These are phyloP conservation scores for Ispidina lecontei DNA, from an alignment of 2,797 vertebrate species.

Conservation along the genomic window DNA sequence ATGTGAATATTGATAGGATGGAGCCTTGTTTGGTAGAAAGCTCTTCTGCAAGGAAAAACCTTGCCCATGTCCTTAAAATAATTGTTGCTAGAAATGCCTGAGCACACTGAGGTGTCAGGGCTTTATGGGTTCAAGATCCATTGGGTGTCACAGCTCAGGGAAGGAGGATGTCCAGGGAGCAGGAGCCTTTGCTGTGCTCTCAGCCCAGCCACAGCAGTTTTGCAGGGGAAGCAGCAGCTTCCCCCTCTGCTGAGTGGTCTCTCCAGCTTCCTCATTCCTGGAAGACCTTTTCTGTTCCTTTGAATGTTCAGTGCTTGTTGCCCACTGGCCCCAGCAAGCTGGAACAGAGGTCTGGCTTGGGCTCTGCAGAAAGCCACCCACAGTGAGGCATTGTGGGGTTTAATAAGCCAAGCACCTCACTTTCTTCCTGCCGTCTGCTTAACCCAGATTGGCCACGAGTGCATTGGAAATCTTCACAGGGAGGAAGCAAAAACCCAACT, in stretches of 20 bases:
- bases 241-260: background rate
- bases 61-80: background rate
- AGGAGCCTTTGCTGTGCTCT: background rate
- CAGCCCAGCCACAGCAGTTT: rapidly evolving
- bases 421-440: background rate
- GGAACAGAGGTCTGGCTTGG: background rate
- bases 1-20: rapidly evolving
- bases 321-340: background rate
- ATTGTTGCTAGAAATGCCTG: background rate
- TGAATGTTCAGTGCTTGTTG: background rate
- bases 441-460: rapidly evolving
- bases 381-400: rapidly evolving
- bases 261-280: conserved; percentile 10
- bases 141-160: background rate
- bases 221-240: background rate
- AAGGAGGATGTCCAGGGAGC: background rate
- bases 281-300: background rate
- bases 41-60: background rate
- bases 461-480: background rate
- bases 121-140: background rate
- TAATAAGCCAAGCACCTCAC: background rate
- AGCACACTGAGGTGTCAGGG: background rate
- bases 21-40: background rate
- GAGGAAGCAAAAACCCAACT: background rate
- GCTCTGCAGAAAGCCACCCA: background rate